Evolutionary conservation across 2,888 invertebrate species (phyloP).

Genomic region (Hedychridium roseum): DNA sequence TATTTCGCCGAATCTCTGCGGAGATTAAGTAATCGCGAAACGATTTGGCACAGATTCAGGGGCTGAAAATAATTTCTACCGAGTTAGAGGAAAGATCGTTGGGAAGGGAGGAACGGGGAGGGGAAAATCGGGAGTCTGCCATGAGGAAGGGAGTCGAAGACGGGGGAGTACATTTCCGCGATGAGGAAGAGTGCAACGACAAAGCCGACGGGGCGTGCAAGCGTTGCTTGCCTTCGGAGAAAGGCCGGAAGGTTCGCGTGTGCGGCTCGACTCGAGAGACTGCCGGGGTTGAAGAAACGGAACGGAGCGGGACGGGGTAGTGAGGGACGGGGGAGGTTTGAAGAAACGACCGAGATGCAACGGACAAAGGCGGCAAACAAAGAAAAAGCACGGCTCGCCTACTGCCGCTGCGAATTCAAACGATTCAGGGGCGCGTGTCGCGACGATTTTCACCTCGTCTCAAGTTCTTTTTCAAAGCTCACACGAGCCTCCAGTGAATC

Average conservation of each 20-base stretch:
- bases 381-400: background rate
- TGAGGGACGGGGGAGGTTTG: background rate
- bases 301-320: background rate
- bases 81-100: constrained; percentile 7
- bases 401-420: no score
- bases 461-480: no score
- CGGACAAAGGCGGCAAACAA: background rate
- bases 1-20: no score
- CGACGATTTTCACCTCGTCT: no score
- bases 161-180: constrained; percentile 34
- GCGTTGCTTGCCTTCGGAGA: constrained; percentile 19
- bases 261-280: no score
- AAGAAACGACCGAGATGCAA: background rate
- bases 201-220: constrained; percentile 11
- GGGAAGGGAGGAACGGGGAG: background rate
- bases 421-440: no score
- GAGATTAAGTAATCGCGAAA: no score
- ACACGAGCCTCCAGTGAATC: no score
- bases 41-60: no score
- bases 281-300: background rate
- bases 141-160: no score
- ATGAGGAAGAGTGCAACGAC: constrained; percentile 21
- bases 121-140: background rate
- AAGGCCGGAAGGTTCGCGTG: background rate
- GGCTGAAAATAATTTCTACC: no score